Percentiles rank a stretch among this genome's conserved stretches.
Evolutionary conservation across 2,888 invertebrate species (phyloP).

Genomic region (Drosophila affinis): DNA sequence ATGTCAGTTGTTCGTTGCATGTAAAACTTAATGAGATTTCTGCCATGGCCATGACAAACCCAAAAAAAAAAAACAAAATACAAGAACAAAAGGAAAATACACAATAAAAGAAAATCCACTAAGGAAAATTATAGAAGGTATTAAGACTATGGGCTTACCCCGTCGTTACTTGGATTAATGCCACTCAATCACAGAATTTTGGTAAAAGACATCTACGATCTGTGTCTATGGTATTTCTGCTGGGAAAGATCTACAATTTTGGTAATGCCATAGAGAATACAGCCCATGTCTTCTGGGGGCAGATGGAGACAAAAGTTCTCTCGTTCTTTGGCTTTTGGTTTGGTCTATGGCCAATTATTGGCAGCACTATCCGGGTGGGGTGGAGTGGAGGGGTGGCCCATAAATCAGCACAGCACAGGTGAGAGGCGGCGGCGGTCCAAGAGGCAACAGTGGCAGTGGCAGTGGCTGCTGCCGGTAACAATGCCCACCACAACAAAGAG

Average conservation of each 20-base stretch:
- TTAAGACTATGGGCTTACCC: background rate
- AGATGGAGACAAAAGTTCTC: slow-evolving; percentile 29
- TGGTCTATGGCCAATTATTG: slow-evolving; percentile 63
- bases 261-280: no score
- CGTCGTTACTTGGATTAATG: background rate
- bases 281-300: no score
- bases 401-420: slow-evolving; percentile 64
- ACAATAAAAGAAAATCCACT: slow-evolving; percentile 1
- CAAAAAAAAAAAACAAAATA: slow-evolving; percentile 13
- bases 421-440: slow-evolving; percentile 19
- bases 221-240: no score
- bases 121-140: slow-evolving; percentile 1
- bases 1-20: slow-evolving; percentile 48
- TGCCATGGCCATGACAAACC: slow-evolving; percentile 47
- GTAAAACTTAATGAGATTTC: slow-evolving; percentile 53
- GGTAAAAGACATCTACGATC: no score
- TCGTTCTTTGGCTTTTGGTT: slow-evolving; percentile 6
- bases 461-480: slow-evolving; percentile 20
- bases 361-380: slow-evolving; percentile 52
- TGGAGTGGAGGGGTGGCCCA: slow-evolving; percentile 34
- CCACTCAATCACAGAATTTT: no score
- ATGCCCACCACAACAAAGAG: slow-evolving; percentile 57
- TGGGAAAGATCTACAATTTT: no score
- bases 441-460: background rate
- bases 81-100: background rate